These are phyloP conservation scores for Herpetotheres cachinnans DNA, from an alignment of 2,113 vertebrate species.

Conservation along the genomic window DNA sequence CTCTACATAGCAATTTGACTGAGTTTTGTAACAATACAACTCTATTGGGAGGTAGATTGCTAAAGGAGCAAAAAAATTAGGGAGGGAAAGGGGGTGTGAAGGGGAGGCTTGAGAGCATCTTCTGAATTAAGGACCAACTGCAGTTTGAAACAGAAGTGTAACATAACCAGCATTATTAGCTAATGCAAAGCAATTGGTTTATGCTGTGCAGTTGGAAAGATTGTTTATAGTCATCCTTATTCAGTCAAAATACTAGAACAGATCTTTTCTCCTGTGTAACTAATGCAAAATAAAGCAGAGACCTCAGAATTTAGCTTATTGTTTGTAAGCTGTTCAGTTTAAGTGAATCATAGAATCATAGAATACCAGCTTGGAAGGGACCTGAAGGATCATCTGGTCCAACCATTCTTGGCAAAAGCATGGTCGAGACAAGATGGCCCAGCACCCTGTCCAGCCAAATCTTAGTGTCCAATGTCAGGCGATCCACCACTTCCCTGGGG, in stretches of 20 bases:
- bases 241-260: background rate
- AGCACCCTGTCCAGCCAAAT: background rate
- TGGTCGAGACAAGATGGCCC: background rate
- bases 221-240: background rate
- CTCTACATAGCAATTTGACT: background rate
- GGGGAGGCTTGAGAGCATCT: background rate
- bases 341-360: background rate
- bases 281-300: background rate
- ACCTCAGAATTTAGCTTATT: background rate
- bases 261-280: background rate
- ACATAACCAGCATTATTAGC: background rate
- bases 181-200: background rate
- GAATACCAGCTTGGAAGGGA: background rate
- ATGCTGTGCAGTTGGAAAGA: background rate
- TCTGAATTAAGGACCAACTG: background rate
- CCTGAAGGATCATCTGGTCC: background rate
- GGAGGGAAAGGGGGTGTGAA: background rate
- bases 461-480: background rate
- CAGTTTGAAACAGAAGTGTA: background rate
- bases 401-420: background rate
- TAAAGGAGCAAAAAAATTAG: background rate
- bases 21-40: background rate
- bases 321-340: background rate
- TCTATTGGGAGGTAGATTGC: background rate
- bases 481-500: background rate